Evolutionary conservation across 2,888 invertebrate genomes (phyloP), one percentile per base, ranked within the genome.

Genomic region (Platerodrilus igneus): DNA sequence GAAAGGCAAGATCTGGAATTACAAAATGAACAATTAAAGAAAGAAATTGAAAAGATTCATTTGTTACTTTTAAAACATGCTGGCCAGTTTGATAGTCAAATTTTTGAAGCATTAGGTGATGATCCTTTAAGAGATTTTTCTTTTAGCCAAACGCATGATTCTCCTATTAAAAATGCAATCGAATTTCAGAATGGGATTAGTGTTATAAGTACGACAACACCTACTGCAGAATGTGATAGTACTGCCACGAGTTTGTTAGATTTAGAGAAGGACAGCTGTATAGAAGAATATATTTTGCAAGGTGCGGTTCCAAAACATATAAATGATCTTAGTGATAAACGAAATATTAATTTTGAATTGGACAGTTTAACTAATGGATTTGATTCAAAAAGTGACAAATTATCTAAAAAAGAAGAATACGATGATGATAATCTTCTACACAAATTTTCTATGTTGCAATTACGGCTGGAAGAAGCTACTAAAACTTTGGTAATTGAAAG

Each of bases 1-100:
- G 88, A 91, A 56, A 86, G 83, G 60, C 81, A 79, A 53, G 88
- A 89, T 51, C 64, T 89, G 9, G 84, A 86, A 63, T 68, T 79
- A 35, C 86, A 87, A 61, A 79, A 89, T 47, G 78, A 78, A 9
- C 85, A 86, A 56, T 64, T 86, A 8, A 84, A 84, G 58, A 81
- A 79, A 55, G 88, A 89, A 69, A 83, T 89, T 67, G 88, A 88
- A 60, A 85, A 86, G 53, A 79, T 88, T 25, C 79, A 82, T 56
- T 69, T 77, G 45, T 62, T 81, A 25, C 64, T 83, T 45, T 66
- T 82, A 57, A 81, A 81, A 59, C 81, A 82, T 60, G 80, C 81
- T 1, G 82, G 81, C 0, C 81, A 82, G 54, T 81, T 81, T 63
- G 80, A 82, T 56, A 72, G 73, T 38, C 68, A 68, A 47, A 64